Percentiles rank a stretch among this genome's conserved stretches.
These are phyloP conservation scores for Rhinella marina DNA, from an alignment of 2,797 vertebrate species.

Conservation along the genomic window DNA sequence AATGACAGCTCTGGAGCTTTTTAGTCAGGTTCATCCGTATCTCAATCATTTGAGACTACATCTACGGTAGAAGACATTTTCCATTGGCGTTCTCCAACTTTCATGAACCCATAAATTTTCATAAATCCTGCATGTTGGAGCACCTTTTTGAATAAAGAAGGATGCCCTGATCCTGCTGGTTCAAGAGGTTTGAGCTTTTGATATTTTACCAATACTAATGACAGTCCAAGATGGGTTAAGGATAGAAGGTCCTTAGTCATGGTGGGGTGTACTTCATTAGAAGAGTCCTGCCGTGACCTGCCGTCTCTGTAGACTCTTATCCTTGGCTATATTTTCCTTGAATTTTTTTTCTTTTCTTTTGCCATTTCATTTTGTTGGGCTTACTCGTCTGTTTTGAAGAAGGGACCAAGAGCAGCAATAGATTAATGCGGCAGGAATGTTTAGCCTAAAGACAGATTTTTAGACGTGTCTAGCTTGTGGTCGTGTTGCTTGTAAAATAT, in stretches of 20 bases:
- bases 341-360: background rate
- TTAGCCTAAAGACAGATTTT: slow-evolving; percentile 40
- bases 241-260: background rate
- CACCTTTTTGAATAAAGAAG: background rate
- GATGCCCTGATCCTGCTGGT: background rate
- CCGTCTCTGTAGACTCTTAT: background rate
- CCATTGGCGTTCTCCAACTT: too few relatives aligned
- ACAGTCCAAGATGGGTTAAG: background rate
- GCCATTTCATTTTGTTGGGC: background rate
- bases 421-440: slow-evolving; percentile 28
- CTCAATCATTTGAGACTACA: too few relatives aligned
- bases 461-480: slow-evolving; percentile 27
- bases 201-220: background rate
- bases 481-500: slow-evolving; percentile 21
- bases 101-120: too few relatives aligned
- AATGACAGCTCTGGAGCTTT: background rate
- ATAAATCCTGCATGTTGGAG: background rate
- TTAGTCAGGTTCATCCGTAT: background rate
- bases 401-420: slow-evolving; percentile 9
- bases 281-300: background rate
- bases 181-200: background rate
- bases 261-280: background rate
- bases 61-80: too few relatives aligned
- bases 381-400: slow-evolving; percentile 29
- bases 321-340: slow-evolving; percentile 5